phyloP scores from a whole-genome alignment of 2,113 vertebrate species.

The Crotalus helleri region DNA sequence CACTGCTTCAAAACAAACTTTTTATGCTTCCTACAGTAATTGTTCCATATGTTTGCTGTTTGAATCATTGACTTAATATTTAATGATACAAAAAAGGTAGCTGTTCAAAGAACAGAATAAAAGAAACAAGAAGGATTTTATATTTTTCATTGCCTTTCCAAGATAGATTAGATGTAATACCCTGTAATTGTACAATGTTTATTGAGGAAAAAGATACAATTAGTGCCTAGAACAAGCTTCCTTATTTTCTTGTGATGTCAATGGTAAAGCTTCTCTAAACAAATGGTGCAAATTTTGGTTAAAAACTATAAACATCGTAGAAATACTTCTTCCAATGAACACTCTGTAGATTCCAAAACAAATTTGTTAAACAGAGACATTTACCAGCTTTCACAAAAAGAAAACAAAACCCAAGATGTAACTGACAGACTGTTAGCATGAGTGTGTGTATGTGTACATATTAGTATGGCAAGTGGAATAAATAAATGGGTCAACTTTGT shows the following conservation, averaged over 20 bases:
- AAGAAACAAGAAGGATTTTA: conserved; percentile 32
- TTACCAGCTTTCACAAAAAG: conserved; percentile 61
- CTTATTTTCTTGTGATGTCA: conserved; percentile 25
- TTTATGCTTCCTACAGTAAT: conserved; percentile 36
- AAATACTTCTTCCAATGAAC: conserved; percentile 66
- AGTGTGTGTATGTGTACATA: neutral
- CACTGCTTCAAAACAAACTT: conserved; percentile 54
- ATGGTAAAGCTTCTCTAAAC: conserved; percentile 39
- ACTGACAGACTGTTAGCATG: conserved; percentile 62
- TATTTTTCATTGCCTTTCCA: conserved; percentile 61
- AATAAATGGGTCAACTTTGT: conserved; percentile 25
- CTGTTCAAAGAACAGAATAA: conserved; percentile 44
- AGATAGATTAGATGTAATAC: conserved; percentile 64
- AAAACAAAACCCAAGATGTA: conserved; percentile 45
- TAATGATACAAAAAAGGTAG: conserved; percentile 31
- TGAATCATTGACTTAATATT: conserved; percentile 48
- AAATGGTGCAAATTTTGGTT: conserved; percentile 46
- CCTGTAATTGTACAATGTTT: neutral
- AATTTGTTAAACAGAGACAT: conserved; percentile 62
- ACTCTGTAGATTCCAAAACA: conserved; percentile 62
- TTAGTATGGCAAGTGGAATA: conserved; percentile 38
- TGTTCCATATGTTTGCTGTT: neutral
- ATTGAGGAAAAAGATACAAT: conserved; percentile 34
- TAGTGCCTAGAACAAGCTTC: conserved; percentile 33
- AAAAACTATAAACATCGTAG: conserved; percentile 63